Conservation (phyloP, 2,113 vertebrate genomes). For the Proteles cristata region DNA sequence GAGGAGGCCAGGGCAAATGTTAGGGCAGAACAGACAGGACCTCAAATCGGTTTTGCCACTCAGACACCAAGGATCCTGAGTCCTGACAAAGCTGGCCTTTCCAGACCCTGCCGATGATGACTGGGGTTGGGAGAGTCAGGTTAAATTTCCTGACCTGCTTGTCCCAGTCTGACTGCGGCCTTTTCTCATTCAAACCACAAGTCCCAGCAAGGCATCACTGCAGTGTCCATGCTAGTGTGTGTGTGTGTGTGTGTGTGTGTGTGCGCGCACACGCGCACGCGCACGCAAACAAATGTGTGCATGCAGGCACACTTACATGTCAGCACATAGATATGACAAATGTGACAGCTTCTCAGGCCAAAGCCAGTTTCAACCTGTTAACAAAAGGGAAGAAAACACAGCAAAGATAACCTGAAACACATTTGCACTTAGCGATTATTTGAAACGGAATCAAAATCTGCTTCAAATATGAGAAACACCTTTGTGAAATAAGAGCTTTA, state of each 20-base stretch:
- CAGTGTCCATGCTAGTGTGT: background rate
- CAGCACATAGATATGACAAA: background rate
- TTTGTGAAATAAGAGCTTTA: background rate
- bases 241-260: background rate
- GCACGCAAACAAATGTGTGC: background rate
- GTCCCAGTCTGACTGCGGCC: conserved; percentile 80
- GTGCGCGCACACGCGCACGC: no score
- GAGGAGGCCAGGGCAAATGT: conserved; percentile 83
- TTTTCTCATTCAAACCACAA: conserved; percentile 64
- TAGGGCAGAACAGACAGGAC: conserved; percentile 85
- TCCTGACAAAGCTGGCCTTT: conserved; percentile 83
- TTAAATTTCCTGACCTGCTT: conserved; percentile 87
- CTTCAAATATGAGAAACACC: conserved; percentile 52
- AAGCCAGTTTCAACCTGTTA: conserved; percentile 45
- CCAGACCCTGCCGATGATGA: conserved; percentile 80
- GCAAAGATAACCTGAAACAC: background rate
- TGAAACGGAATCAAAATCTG: conserved; percentile 7
- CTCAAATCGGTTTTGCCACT: conserved; percentile 88
- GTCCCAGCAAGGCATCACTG: background rate
- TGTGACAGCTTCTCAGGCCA: conserved; percentile 5
- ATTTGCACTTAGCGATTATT: conserved; percentile 16
- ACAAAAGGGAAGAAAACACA: background rate
- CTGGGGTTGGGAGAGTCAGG: conserved; percentile 84
- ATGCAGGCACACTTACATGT: background rate
- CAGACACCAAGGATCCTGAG: conserved; percentile 81